phyloP scores from a whole-genome alignment of 2,888 invertebrate species.

The Drosophila atroscutellata region DNA sequence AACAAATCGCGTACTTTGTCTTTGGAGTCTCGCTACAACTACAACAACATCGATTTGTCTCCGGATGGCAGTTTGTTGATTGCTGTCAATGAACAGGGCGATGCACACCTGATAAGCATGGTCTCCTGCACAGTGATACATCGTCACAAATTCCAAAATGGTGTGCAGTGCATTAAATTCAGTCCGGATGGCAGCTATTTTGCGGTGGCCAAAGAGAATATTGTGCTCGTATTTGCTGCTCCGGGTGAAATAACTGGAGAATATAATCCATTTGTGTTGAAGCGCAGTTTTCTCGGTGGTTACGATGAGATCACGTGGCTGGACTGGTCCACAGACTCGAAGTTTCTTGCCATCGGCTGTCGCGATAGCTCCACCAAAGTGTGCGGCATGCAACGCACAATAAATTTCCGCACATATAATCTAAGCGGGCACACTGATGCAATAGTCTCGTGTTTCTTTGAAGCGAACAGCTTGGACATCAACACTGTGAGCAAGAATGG shows the following conservation, averaged over 20 bases:
- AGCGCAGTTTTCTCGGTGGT: conserved; percentile 92
- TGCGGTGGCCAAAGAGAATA: conserved; percentile 94
- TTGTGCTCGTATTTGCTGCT: conserved; percentile 94
- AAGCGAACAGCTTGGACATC: conserved; percentile 93
- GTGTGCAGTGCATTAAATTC: conserved; percentile 92
- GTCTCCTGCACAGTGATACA: conserved; percentile 93
- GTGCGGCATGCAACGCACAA: conserved; percentile 90
- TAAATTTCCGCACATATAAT: conserved; percentile 91
- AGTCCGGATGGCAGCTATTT: conserved; percentile 97
- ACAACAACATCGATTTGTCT: conserved; percentile 93
- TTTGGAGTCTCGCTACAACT: conserved; percentile 94
- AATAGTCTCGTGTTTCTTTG: conserved; percentile 95
- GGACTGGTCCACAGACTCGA: conserved; percentile 97
- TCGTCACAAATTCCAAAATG: conserved; percentile 92
- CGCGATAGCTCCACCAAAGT: conserved; percentile 95
- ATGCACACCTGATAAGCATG: conserved; percentile 94
- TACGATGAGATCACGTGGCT: conserved; percentile 94
- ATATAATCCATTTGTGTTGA: conserved; percentile 95
- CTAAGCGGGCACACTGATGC: conserved; percentile 94
- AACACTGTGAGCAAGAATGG: conserved; percentile 94
- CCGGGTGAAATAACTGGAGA: conserved; percentile 92
- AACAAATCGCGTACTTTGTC: conserved; percentile 95
- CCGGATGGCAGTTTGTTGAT: conserved; percentile 94
- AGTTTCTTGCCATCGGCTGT: conserved; percentile 94
- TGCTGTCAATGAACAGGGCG: conserved; percentile 96